Conservation (phyloP, 1,140 invertebrate genomes). For the Platyscapa corneri region DNA sequence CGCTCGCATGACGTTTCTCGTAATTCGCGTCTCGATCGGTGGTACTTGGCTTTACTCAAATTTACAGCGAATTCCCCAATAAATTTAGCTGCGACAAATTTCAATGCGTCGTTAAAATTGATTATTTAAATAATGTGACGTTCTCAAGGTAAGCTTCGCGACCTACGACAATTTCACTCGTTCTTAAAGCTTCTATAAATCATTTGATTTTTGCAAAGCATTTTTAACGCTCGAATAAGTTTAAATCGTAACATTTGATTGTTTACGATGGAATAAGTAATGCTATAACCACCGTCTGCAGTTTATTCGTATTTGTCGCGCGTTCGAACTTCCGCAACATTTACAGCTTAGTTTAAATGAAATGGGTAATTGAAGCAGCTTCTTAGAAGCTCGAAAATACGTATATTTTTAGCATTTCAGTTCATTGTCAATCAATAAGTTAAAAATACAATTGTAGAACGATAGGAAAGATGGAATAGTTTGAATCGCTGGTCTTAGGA, state of each 20-base stretch:
- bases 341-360: too few relatives aligned
- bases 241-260: background rate
- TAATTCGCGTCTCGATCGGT: background rate
- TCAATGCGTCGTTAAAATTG: background rate
- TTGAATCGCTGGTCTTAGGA: background rate
- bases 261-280: background rate
- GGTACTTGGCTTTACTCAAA: background rate
- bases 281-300: too few relatives aligned
- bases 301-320: too few relatives aligned
- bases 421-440: slow-evolving; percentile 15
- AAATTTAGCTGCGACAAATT: too few relatives aligned
- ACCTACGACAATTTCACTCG: too few relatives aligned
- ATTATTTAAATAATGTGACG: background rate
- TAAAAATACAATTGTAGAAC: background rate
- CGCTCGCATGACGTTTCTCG: background rate
- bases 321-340: too few relatives aligned
- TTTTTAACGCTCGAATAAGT: background rate
- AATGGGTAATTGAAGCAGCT: background rate
- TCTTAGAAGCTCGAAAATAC: background rate
- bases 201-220: background rate
- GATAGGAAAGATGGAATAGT: background rate
- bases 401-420: background rate
- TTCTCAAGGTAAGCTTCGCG: too few relatives aligned
- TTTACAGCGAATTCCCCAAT: background rate
- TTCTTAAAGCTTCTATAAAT: too few relatives aligned